Percentiles rank a stretch among this genome's conserved stretches.
These are phyloP conservation scores for Salvelinus namaycush DNA, from an alignment of 2,113 vertebrate species.

Conservation along the genomic window DNA sequence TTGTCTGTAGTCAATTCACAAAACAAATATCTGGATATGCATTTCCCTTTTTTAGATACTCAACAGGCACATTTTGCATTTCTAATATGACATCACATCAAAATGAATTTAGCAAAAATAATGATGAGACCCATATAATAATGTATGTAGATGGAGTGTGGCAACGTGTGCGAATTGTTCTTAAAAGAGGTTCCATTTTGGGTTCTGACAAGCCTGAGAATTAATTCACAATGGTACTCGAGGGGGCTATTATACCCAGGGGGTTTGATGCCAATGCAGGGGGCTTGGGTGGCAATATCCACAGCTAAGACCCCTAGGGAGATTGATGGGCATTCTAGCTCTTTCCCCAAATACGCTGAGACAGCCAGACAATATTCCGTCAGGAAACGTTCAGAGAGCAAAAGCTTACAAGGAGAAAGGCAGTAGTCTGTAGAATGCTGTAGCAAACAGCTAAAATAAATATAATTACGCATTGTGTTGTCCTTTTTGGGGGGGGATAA, in stretches of 20 bases:
- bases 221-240: conserved; percentile 21
- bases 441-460: conserved; percentile 23
- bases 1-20: too few species aligned
- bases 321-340: conserved; percentile 29
- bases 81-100: too few species aligned
- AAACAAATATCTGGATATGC: too few species aligned
- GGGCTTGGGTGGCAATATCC: conserved; percentile 38
- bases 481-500: conserved; percentile 28
- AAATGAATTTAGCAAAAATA: too few species aligned
- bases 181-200: background rate
- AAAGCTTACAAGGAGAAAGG: conserved; percentile 10
- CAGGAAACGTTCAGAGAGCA: conserved; percentile 27
- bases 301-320: conserved; percentile 46
- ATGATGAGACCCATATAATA: too few species aligned
- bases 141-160: too few species aligned
- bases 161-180: background rate
- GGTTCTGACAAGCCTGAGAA: conserved; percentile 1
- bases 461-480: conserved; percentile 5
- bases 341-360: conserved; percentile 20
- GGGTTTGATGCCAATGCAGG: conserved; percentile 21
- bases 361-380: conserved; percentile 32
- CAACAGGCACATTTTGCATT: too few species aligned
- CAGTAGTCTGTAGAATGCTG: conserved; percentile 8
- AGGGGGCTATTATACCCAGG: conserved; percentile 30
- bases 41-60: too few species aligned